These are phyloP conservation scores for Trididemnum nubilum DNA, from an alignment of 23 tunicate genomes.

Conservation along the genomic window DNA sequence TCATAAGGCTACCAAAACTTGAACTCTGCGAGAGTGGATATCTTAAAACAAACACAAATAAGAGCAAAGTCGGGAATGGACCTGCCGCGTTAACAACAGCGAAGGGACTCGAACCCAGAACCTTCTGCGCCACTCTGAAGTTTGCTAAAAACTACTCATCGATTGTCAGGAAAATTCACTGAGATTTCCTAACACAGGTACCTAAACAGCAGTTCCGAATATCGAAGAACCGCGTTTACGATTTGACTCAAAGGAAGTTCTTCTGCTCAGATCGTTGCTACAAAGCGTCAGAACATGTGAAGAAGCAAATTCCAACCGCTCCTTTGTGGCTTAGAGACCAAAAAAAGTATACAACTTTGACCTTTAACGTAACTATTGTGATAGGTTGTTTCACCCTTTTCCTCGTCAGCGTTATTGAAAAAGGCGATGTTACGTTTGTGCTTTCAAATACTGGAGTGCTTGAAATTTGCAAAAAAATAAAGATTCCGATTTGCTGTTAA, in stretches of 20 bases:
- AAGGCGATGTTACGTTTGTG: background rate
- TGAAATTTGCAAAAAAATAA: too few relatives aligned
- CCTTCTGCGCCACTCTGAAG: too few relatives aligned
- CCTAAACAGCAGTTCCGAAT: constrained; percentile 54
- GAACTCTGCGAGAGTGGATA: too few relatives aligned
- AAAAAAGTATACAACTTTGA: constrained; percentile 15
- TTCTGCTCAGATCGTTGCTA: constrained; percentile 54
- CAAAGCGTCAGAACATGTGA: constrained; percentile 37
- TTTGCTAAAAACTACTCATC: too few relatives aligned
- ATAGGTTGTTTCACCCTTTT: background rate
- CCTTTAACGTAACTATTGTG: background rate
- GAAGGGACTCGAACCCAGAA: too few relatives aligned
- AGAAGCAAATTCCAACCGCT: constrained; percentile 43
- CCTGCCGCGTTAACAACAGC: too few relatives aligned
- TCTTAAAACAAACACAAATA: too few relatives aligned
- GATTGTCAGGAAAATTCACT: too few relatives aligned
- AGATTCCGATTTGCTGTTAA: too few relatives aligned
- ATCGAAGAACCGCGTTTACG: constrained; percentile 46
- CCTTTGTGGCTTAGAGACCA: constrained; percentile 61
- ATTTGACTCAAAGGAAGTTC: constrained; percentile 50
- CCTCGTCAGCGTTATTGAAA: background rate
- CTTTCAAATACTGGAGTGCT: background rate
- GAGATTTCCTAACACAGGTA: too few relatives aligned
- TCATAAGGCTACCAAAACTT: too few relatives aligned
- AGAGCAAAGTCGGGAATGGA: too few relatives aligned